A percentile compares a stretch with the other conserved stretches of the same genome.
phyloP scores from a whole-genome alignment of 2,113 vertebrate species.

The Emydocephalus ijimae region DNA sequence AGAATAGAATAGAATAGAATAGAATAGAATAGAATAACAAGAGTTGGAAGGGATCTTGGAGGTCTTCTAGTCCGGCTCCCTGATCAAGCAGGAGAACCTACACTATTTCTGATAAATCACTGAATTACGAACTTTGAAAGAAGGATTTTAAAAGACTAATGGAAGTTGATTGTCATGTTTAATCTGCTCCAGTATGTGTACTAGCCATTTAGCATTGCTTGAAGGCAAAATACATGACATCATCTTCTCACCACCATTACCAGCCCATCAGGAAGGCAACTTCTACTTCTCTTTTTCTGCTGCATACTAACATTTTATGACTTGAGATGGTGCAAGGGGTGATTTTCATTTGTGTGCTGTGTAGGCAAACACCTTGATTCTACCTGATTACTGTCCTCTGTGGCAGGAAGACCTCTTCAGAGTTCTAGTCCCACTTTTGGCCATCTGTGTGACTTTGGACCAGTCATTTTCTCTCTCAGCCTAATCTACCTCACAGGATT shows the following conservation, averaged over 20 bases:
- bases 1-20: too few relatives aligned
- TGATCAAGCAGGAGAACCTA: too few relatives aligned
- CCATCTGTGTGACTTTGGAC: background rate
- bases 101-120: too few relatives aligned
- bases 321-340: background rate
- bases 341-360: background rate
- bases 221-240: background rate
- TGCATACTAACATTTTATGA: background rate
- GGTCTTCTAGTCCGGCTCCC: too few relatives aligned
- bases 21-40: too few relatives aligned
- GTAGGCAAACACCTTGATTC: background rate
- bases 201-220: background rate
- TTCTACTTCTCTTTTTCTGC: background rate
- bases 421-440: background rate
- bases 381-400: background rate
- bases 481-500: background rate
- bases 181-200: background rate
- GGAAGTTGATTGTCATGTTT: background rate
- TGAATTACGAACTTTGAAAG: background rate
- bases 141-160: background rate
- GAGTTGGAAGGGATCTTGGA: too few relatives aligned
- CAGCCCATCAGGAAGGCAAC: background rate
- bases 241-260: background rate
- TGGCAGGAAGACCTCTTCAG: background rate
- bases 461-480: background rate